Evolutionary conservation across 1,140 invertebrate genomes (phyloP).

Genomic region (Polypedilum vanderplanki): DNA sequence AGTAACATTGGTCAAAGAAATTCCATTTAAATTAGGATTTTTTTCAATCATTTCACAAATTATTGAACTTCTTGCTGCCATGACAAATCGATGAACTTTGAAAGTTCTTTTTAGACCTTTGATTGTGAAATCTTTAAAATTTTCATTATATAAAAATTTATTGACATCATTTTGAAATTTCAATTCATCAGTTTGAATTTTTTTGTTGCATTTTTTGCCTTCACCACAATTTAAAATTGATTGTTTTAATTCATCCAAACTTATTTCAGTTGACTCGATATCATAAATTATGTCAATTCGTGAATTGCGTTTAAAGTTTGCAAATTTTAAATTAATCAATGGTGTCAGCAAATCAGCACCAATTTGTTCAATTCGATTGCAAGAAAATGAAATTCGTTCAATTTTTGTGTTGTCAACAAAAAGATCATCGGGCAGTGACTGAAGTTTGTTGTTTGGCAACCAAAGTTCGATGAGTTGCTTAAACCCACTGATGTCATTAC

Average conservation of each 20-base stretch:
- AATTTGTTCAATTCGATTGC: neutral
- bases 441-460: neutral
- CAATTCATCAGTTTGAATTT: neutral
- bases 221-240: neutral
- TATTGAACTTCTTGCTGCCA: neutral
- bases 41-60: constrained; percentile 6
- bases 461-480: neutral
- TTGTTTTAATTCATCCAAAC: neutral
- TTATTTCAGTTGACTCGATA: neutral
- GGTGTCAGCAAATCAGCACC: neutral
- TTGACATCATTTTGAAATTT: neutral
- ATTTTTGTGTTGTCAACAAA: neutral
- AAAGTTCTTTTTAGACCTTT: neutral
- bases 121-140: neutral
- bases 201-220: neutral
- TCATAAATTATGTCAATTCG: neutral
- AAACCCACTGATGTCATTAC: neutral
- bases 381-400: neutral
- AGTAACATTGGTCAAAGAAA: neutral
- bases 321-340: neutral
- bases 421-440: neutral
- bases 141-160: neutral
- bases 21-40: neutral
- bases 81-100: neutral
- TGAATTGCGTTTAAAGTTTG: neutral